Conservation (phyloP, 30 jellyfish, hydroid and myxozoan species). For the Turritopsis rubra region DNA sequence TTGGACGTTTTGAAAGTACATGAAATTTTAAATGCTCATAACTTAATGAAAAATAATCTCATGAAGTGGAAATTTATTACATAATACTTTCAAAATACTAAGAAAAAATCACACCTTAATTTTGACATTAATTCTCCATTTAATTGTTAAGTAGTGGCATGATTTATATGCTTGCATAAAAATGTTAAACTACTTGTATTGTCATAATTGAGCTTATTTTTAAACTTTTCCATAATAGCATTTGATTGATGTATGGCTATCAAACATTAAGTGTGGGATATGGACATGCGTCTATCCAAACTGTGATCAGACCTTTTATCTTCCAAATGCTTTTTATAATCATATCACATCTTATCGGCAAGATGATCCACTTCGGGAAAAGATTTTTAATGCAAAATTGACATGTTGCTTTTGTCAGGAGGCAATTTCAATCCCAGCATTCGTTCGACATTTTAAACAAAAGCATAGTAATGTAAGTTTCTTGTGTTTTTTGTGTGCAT, state of each 20-base stretch:
- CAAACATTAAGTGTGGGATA: constrained; percentile 1
- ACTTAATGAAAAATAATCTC: too few relatives aligned
- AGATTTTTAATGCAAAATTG: constrained; percentile 1
- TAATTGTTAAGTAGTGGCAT: too few relatives aligned
- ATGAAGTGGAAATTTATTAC: too few relatives aligned
- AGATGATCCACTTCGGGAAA: background rate
- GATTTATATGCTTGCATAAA: background rate
- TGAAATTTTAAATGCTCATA: too few relatives aligned
- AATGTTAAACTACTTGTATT: too few relatives aligned
- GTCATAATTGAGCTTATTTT: background rate
- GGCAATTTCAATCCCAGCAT: background rate
- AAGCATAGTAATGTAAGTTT: background rate
- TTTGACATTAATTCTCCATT: too few relatives aligned
- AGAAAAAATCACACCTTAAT: too few relatives aligned
- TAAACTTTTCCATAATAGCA: background rate
- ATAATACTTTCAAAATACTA: too few relatives aligned
- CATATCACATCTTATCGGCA: background rate
- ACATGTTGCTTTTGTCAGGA: constrained; percentile 13
- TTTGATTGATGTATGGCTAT: constrained; percentile 8
- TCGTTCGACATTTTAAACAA: background rate
- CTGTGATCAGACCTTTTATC: constrained; percentile 9
- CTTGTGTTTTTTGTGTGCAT: too few relatives aligned
- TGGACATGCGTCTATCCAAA: constrained; percentile 9
- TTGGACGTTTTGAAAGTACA: too few relatives aligned
- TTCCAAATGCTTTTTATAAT: background rate